Evolutionary conservation across 2,113 vertebrate species (phyloP).

Genomic region (Hiodon tergisus): DNA sequence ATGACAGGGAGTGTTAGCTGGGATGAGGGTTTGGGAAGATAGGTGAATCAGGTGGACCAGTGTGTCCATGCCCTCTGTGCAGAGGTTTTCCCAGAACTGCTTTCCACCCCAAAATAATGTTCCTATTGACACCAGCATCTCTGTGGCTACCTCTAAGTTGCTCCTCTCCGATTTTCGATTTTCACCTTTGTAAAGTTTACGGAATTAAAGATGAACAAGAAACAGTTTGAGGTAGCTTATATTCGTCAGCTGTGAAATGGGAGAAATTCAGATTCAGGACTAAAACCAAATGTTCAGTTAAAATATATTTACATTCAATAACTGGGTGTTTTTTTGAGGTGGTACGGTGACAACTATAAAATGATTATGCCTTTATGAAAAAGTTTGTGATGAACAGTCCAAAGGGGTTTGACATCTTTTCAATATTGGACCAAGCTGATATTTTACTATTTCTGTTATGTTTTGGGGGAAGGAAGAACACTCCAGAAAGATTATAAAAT

Average conservation of each 20-base stretch:
- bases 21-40: background rate
- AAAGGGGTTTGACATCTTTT: conserved; percentile 50
- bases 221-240: background rate
- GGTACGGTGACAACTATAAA: conserved; percentile 39
- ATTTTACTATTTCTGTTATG: conserved; percentile 46
- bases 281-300: conserved; percentile 26
- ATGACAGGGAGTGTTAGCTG: no score
- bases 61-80: background rate
- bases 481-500: background rate
- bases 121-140: background rate
- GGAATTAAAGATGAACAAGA: background rate
- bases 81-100: background rate
- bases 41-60: background rate
- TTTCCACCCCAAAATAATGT: background rate
- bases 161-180: background rate
- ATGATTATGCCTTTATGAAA: conserved; percentile 43
- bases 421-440: conserved; percentile 50
- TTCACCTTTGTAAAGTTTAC: background rate
- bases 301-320: conserved; percentile 49
- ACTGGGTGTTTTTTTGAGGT: conserved; percentile 18
- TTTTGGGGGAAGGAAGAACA: conserved; percentile 3
- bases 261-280: background rate
- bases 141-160: background rate
- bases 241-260: background rate
- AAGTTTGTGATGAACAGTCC: conserved; percentile 61